Evolutionary conservation across 2,113 vertebrate species (phyloP), one percentile per base, ranked within the genome.

Genomic region (Prinia subflava): DNA sequence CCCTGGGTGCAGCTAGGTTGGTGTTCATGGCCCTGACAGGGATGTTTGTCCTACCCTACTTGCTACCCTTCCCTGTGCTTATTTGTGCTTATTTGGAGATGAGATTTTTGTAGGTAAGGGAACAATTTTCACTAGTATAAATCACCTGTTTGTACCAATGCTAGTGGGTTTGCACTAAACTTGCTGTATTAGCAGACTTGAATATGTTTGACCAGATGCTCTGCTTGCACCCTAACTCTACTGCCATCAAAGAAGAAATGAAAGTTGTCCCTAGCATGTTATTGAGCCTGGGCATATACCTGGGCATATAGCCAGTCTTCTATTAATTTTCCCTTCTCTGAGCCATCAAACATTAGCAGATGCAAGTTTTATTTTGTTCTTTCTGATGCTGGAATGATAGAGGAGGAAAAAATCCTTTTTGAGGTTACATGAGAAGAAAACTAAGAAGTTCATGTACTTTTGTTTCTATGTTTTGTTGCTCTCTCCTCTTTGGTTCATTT

Each of bases 31-130:
- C 22, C 28, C 31, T 46, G 44, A 62, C 39, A 94, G 25, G 5
- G 3, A 6, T 20, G 15, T 13, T 67, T 42, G 23, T 8, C 4
- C 27, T 35, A 25, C 5, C 15, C 11, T 2, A 2, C 14, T 42
- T 67, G 11, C 15, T 12, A 15, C 14, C 13, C n/a, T 76, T 57
- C 23, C 27, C 30, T 50, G 11, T 53, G n/a, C 22, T 76, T 59
- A 24, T 56, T 22, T 64, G 7, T 49, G 6, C 39, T 39, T 42
- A 7, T 28, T 12, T 65, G 63, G 21, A 77, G 18, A 25, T 41
- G 16, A 80, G 21, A 46, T 52, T 71, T 86, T 87, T 69, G 30
- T 1, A 0, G 44, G 37, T 33, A 60, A 73, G 13, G 1, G 3
- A 69, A 35, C 1, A 42, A 64, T 76, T 22, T 37, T 7, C 15